Evolutionary conservation across 1,140 invertebrate genomes (phyloP), one percentile per base, ranked within the genome.

Genomic region (Nylanderia fulva): DNA sequence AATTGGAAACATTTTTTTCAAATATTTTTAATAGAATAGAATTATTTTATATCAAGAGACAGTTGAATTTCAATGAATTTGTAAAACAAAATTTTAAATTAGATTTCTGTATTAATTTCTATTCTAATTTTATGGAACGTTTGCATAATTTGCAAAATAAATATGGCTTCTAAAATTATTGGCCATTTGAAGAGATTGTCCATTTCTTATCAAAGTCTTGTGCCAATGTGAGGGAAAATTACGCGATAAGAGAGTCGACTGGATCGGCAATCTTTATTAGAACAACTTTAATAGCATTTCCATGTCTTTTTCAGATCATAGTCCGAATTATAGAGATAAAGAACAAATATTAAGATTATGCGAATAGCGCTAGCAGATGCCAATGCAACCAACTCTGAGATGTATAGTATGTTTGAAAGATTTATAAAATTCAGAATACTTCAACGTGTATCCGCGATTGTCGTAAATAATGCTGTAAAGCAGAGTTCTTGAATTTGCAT

Each of bases 181-280:
- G 56, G 3, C 0, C 13, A 27, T n/a, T 66, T 27, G 4, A 64
- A 33, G n/a, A 77, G 1, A 39, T 79, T 68, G 29, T 18, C 45
- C 15, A 58, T 8, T 27, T 79, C 8, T 68, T 52, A 54, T 56
- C 15, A 36, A 68, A 79, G 33, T 33, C 33, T 54, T 36, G 76
- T 79, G 76, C 76, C 76, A 79, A 79, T 68, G 68, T 79, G 15
- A 52, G 33, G 6, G 9, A 29, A 79, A 11, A 52, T 79, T 48
- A 29, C 15, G 61, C 29, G 75, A 79, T 9, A 21, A 79, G 33
- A 68, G 8, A 79, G 24, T 68, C 42, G 63, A 79, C 48, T 76
- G 61, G 21, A 68, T 79, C 76, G 24, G 36, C 61, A 52, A 68
- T n/a, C 6, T 11, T 68, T 56, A 33, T 27, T 18, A 68, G 15